phyloP scores from a whole-genome alignment of 2,888 invertebrate genomes.

The Microctonus aethiopoides region DNA sequence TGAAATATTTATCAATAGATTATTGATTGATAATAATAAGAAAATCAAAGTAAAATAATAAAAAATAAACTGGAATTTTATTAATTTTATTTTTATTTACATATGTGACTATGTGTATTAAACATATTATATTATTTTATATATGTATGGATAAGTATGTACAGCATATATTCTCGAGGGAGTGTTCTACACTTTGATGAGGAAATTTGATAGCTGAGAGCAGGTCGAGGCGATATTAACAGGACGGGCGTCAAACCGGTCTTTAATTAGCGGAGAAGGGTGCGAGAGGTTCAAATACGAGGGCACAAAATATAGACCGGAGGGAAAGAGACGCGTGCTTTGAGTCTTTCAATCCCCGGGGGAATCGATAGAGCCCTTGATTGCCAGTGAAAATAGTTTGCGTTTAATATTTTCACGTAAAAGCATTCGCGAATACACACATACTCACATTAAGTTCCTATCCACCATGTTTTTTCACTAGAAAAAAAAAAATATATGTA shows the following conservation, averaged over 20 bases:
- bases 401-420: not conserved
- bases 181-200: constrained; percentile 25
- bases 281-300: constrained; percentile 8
- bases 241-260: constrained; percentile 39
- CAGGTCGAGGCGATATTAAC: constrained; percentile 47
- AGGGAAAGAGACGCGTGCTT: constrained; percentile 28
- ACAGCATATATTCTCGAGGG: constrained; percentile 2
- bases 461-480: too few species aligned
- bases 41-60: not conserved
- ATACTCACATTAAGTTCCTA: too few species aligned
- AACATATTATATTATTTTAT: not conserved
- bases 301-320: not conserved
- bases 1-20: not conserved
- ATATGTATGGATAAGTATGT: not conserved
- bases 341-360: constrained; percentile 12
- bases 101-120: not conserved
- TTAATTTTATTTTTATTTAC: not conserved
- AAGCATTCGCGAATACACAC: too few species aligned
- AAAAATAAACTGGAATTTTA: not conserved
- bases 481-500: too few species aligned
- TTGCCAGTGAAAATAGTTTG: not conserved
- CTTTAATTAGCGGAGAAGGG: constrained; percentile 43
- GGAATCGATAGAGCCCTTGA: constrained; percentile 21
- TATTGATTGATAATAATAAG: not conserved
- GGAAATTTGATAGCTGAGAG: constrained; percentile 31